A percentile compares a stretch with the other conserved stretches of the same genome.
Evolutionary conservation across 2,888 invertebrate species (phyloP).

Genomic region (Oxytorus armatus): DNA sequence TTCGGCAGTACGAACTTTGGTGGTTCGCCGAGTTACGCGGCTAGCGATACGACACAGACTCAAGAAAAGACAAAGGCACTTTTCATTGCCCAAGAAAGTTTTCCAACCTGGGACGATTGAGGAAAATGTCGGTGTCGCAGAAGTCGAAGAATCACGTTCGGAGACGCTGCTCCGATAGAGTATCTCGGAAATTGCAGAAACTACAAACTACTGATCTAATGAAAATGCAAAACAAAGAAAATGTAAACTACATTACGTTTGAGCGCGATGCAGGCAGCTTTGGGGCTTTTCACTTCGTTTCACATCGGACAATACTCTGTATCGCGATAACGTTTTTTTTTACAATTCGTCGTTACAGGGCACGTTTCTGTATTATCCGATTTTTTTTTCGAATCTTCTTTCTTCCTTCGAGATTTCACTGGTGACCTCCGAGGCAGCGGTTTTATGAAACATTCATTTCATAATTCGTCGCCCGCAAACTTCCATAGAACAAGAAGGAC

Average conservation of each 20-base stretch:
- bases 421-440: neutral
- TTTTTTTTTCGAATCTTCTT: conserved; percentile 10
- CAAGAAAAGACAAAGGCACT: conserved; percentile 81
- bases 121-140: conserved; percentile 48
- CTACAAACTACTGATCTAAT: conserved; percentile 9
- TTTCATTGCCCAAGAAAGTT: conserved; percentile 87
- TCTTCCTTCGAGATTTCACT: conserved; percentile 48
- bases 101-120: conserved; percentile 90
- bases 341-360: conserved; percentile 25
- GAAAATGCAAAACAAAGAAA: conserved; percentile 12
- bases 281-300: conserved; percentile 53
- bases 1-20: conserved; percentile 83
- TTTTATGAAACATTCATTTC: conserved; percentile 18
- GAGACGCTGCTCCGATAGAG: conserved; percentile 2
- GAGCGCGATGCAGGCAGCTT: conserved; percentile 2
- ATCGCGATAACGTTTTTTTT: conserved; percentile 27
- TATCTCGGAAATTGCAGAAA: conserved; percentile 64
- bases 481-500: conserved; percentile 18
- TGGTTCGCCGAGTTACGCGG: conserved; percentile 82
- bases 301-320: conserved; percentile 20
- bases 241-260: neutral
- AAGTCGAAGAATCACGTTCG: conserved; percentile 56
- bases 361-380: neutral
- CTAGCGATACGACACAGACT: conserved; percentile 67
- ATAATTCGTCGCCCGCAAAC: conserved; percentile 10